Conservation (phyloP, 64 coral and sea anemone genomes). For the Montipora efflorescens region DNA sequence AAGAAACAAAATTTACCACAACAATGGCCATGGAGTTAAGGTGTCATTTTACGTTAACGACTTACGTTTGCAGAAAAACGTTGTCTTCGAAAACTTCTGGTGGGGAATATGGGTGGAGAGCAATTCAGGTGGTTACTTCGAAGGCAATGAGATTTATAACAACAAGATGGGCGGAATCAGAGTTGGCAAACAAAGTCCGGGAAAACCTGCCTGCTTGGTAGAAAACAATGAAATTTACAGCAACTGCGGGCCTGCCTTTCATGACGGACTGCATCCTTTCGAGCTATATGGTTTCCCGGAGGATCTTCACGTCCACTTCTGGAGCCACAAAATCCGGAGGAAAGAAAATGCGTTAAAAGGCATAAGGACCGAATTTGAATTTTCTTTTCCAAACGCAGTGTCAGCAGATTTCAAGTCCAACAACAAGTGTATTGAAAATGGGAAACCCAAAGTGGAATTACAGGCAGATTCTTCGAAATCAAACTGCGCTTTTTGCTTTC, state of each 20-base stretch:
- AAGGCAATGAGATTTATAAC: constrained; percentile 5
- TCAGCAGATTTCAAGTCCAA: background rate
- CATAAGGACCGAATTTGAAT: background rate
- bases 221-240: constrained; percentile 11
- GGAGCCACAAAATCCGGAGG: too few species aligned
- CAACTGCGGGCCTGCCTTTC: background rate
- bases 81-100: constrained; percentile 4
- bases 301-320: too few species aligned
- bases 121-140: background rate
- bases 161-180: constrained; percentile 27
- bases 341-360: too few species aligned
- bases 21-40: background rate
- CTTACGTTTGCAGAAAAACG: background rate
- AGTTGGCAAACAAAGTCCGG: background rate
- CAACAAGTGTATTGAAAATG: background rate
- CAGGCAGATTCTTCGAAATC: background rate
- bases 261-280: background rate
- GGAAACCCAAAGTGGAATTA: background rate
- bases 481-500: background rate
- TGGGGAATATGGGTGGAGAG: background rate
- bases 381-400: background rate
- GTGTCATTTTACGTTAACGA: background rate
- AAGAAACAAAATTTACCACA: constrained; percentile 4
- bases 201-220: background rate
- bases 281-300: background rate